Evolutionary conservation across 2,113 vertebrate genomes (phyloP), one percentile per base, ranked within the genome.

Genomic region (Tragulus kanchil): DNA sequence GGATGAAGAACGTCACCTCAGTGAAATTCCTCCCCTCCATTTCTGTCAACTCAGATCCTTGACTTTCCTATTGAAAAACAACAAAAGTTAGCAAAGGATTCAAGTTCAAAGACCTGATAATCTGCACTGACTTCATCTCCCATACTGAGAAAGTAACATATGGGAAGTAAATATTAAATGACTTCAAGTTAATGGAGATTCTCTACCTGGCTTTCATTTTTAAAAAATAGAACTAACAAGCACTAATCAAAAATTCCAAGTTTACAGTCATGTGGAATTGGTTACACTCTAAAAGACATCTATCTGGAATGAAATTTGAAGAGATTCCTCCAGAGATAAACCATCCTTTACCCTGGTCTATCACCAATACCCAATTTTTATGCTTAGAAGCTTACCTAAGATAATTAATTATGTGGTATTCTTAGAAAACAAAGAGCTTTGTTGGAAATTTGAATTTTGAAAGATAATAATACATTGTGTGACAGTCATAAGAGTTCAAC

Each of bases 1-100:
- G 54, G 3, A 67, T 48, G 56, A 98, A 97, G 17, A 86, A 3
- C 3, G 88, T 67, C 48, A 93, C 54, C 45, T 83, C 62, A 2
- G 88, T 96, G 71, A 93, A 67, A 64, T 96, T 97, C 6, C 58
- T 62, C 25, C 8, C 78, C 45, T 73, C 3, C 96, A 95, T 95
- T 93, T 85, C 26, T 56, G 42, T 45, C n/a, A 52, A 28, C 6
- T 58, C 52, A 62, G 12, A 8, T 0, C 31, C 19, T 75, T 36
- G 56, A 78, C 67, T 2, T 94, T 36, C 50, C 89, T 88, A 58
- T 8, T 59, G 4, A 25, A 79, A 8, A 61, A n/a, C 21, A 59
- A 58, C 1, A 15, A n/a, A 69, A 42, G 25, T 85, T 26, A 83
- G 45, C 36, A 42, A 9, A 79, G 16, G 45, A 42, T 69, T 42